Percentiles rank a stretch among this genome's conserved stretches.
phyloP scores from a whole-genome alignment of 2,888 invertebrate species.

The Plusia festucae region DNA sequence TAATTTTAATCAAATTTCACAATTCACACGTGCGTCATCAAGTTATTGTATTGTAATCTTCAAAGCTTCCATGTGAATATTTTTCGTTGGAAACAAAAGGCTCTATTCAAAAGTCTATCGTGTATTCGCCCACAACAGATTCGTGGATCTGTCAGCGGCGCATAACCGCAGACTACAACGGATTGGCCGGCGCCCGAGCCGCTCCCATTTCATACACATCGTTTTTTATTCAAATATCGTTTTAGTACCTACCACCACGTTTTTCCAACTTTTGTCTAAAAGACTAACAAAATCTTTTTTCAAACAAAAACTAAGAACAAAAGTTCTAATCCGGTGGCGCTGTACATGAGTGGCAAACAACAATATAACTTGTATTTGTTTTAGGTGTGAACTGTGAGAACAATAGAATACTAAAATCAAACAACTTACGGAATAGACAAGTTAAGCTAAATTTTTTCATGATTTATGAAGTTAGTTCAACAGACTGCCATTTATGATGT shows the following conservation, averaged over 20 bases:
- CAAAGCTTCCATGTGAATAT: conserved; percentile 66
- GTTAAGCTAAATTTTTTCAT: conserved; percentile 25
- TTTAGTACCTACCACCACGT: conserved; percentile 40
- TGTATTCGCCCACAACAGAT: conserved; percentile 75
- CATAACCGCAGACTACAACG: conserved; percentile 80
- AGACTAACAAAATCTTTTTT: conserved; percentile 45
- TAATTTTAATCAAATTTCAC: conserved; percentile 32
- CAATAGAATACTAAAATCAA: conserved; percentile 46
- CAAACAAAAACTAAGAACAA: conserved; percentile 48
- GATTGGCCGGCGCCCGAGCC: conserved; percentile 65
- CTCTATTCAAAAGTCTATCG: conserved; percentile 79
- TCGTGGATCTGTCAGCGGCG: conserved; percentile 79
- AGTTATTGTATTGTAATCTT: conserved; percentile 65
- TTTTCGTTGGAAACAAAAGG: conserved; percentile 76
- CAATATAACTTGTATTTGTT: conserved; percentile 42
- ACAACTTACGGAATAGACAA: conserved; percentile 45
- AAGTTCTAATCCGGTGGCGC: conserved; percentile 40
- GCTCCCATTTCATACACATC: conserved; percentile 61
- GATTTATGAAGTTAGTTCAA: conserved; percentile 41
- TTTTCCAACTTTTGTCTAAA: conserved; percentile 51
- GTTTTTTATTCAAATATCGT: conserved; percentile 65
- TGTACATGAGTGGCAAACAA: conserved; percentile 39
- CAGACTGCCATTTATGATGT: conserved; percentile 31
- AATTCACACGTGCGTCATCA: conserved; percentile 50
- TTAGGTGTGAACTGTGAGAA: conserved; percentile 37